Conservation (phyloP, 2,888 invertebrate genomes). For the Tetragnatha montana region DNA sequence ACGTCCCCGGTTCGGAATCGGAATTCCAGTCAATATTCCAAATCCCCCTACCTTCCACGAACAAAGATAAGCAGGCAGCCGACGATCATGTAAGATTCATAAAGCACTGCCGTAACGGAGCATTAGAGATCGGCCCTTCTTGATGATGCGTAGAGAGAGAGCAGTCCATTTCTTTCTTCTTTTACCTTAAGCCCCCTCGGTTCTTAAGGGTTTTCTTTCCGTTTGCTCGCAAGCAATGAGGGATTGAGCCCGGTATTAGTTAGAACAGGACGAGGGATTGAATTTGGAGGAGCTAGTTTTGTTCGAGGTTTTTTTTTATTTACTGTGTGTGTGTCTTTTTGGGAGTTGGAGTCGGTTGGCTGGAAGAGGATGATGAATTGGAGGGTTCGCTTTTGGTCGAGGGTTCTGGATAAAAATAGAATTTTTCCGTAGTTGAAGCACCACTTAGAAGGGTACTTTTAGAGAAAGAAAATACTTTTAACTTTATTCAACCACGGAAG, state of each 20-base stretch:
- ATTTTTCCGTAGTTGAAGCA: too few relatives aligned
- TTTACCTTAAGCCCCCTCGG: neutral
- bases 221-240: neutral
- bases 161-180: neutral
- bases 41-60: neutral
- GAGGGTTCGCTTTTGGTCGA: too few relatives aligned
- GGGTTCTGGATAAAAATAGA: too few relatives aligned
- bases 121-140: constrained; percentile 22
- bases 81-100: constrained; percentile 46
- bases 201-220: neutral
- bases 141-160: neutral
- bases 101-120: constrained; percentile 20
- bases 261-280: neutral
- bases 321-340: too few relatives aligned
- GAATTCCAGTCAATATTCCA: neutral
- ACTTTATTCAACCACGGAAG: too few relatives aligned
- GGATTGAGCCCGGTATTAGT: neutral
- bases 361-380: too few relatives aligned
- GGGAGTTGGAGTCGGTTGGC: too few relatives aligned
- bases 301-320: too few relatives aligned
- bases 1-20: too few relatives aligned
- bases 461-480: too few relatives aligned
- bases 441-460: too few relatives aligned
- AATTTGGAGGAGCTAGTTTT: neutral
- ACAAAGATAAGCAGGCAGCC: neutral